Percentiles rank a stretch among this genome's conserved stretches.
Conservation (phyloP, 2,888 invertebrate genomes). For the Xanthia togata region DNA sequence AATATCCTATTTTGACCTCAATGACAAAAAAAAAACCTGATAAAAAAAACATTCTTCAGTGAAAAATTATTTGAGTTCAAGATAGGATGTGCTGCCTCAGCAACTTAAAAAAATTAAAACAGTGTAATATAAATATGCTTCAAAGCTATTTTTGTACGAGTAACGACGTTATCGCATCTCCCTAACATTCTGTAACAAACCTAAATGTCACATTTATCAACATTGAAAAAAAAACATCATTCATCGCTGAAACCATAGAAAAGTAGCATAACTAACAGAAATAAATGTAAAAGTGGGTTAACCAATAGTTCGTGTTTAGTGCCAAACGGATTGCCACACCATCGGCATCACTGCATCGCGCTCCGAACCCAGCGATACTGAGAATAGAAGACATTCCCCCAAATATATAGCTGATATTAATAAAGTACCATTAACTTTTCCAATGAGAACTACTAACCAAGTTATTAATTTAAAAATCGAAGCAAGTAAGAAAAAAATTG, state of each 20-base stretch:
- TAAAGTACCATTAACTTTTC: constrained; percentile 32
- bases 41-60: neutral
- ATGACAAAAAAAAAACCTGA: neutral
- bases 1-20: constrained; percentile 47
- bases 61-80: constrained; percentile 39
- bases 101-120: constrained; percentile 58
- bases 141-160: constrained; percentile 62
- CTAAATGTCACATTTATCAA: constrained; percentile 46
- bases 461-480: constrained; percentile 24
- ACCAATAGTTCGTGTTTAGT: constrained; percentile 54
- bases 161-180: constrained; percentile 76
- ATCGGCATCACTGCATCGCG: constrained; percentile 30
- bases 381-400: constrained; percentile 45
- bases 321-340: constrained; percentile 58
- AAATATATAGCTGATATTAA: constrained; percentile 37
- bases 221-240: constrained; percentile 33
- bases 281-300: constrained; percentile 64
- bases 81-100: constrained; percentile 50
- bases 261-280: constrained; percentile 55
- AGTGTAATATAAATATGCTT: constrained; percentile 53
- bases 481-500: neutral
- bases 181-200: constrained; percentile 54
- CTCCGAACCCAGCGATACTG: constrained; percentile 20
- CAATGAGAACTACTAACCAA: constrained; percentile 40
- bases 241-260: constrained; percentile 34